phyloP scores from a whole-genome alignment of 2,113 vertebrate genomes.

The Carassius auratus region DNA sequence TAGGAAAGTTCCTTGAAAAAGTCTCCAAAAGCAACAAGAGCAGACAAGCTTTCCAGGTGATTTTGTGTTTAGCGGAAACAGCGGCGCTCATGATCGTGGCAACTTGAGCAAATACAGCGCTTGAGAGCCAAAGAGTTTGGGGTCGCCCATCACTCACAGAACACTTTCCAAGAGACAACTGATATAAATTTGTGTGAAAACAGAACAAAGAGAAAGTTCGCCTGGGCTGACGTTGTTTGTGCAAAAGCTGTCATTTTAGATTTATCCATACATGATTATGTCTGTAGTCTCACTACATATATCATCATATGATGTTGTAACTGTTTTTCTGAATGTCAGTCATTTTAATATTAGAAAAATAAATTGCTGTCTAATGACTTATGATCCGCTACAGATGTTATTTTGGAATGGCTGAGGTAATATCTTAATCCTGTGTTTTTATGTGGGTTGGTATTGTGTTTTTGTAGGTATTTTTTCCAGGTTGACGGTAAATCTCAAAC shows the following conservation, averaged over 20 bases:
- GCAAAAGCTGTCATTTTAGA: conserved; percentile 14
- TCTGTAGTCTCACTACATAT: not conserved
- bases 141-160: conserved; percentile 8
- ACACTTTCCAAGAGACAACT: conserved; percentile 19
- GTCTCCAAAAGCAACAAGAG: conserved; percentile 30
- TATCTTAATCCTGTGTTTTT: not conserved
- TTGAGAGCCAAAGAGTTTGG: conserved; percentile 10
- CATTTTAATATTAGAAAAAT: conserved; percentile 33
- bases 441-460: not conserved
- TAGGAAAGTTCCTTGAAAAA: conserved; percentile 23
- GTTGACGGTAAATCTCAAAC: not conserved
- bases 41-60: conserved; percentile 27
- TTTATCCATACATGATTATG: not conserved
- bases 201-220: not conserved
- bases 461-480: not conserved
- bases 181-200: conserved; percentile 11
- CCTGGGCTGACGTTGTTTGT: conserved; percentile 7
- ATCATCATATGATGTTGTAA: not conserved
- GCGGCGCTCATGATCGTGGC: not conserved
- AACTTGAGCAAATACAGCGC: not conserved
- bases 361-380: conserved; percentile 7
- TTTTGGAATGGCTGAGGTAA: not conserved
- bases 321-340: conserved; percentile 11
- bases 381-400: not conserved
- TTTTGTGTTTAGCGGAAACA: conserved; percentile 28